Conservation (phyloP, 1,140 invertebrate genomes). For the honey bee (Apis mellifera) region DNA sequence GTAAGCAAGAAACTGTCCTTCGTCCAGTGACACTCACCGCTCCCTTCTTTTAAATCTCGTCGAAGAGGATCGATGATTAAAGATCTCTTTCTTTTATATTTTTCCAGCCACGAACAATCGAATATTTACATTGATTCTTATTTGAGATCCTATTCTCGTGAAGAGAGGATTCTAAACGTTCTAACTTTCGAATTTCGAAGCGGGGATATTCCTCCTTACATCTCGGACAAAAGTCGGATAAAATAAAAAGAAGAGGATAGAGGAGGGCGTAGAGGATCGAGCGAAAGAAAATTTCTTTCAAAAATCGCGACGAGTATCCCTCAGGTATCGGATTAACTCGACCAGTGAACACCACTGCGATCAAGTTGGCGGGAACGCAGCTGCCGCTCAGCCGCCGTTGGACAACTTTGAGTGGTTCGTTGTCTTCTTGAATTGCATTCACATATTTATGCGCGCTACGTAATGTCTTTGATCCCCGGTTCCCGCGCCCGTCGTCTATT, state of each 20-base stretch:
- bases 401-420: constrained; percentile 66
- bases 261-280: no score
- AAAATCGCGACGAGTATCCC: no score
- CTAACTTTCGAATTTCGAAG: no score
- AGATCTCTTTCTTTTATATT: background rate
- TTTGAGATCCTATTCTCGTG: no score
- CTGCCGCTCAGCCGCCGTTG: constrained; percentile 56
- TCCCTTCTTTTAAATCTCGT: constrained; percentile 50
- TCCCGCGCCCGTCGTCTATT: constrained; percentile 27
- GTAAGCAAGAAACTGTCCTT: constrained; percentile 79
- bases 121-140: no score
- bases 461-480: constrained; percentile 59
- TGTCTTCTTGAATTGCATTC: constrained; percentile 68
- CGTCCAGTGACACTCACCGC: constrained; percentile 76
- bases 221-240: no score
- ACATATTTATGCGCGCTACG: constrained; percentile 70
- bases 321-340: no score
- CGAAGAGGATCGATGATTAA: background rate
- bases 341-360: constrained; percentile 67
- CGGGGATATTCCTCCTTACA: no score
- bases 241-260: no score
- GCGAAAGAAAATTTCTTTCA: no score
- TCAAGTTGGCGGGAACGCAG: constrained; percentile 61
- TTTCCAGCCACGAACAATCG: no score
- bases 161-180: no score